phyloP scores from a whole-genome alignment of 1,140 invertebrate genomes.

The Pectinophora gossypiella region DNA sequence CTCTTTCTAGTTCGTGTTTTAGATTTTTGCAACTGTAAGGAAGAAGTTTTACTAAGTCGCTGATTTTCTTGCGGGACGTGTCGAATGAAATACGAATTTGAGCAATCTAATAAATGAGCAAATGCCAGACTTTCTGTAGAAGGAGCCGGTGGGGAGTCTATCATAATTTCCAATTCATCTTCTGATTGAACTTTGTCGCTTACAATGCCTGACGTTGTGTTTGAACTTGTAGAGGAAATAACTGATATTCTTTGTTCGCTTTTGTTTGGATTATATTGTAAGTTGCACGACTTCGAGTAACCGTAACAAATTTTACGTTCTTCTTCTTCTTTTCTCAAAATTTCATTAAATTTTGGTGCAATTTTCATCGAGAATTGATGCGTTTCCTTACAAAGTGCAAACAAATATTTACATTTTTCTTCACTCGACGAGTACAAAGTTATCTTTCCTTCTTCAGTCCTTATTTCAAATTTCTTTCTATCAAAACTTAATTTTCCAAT shows the following conservation, averaged over 20 bases:
- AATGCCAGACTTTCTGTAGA: conserved; percentile 85
- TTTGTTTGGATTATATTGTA: conserved; percentile 78
- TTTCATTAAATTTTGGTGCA: conserved; percentile 87
- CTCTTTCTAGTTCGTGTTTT: conserved; percentile 43
- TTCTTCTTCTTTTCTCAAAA: conserved; percentile 86
- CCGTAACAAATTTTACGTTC: conserved; percentile 78
- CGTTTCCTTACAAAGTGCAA: conserved; percentile 91
- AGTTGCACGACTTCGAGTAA: conserved; percentile 79
- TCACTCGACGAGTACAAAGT: conserved; percentile 93
- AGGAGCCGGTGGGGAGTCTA: conserved; percentile 83
- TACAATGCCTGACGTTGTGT: conserved; percentile 96
- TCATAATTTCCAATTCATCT: conserved; percentile 92
- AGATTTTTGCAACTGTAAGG: conserved; percentile 51
- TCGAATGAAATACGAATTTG: conserved; percentile 57
- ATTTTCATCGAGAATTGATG: conserved; percentile 97
- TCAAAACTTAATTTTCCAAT: conserved; percentile 96
- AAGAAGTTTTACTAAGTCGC: conserved; percentile 43
- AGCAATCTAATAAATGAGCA: conserved; percentile 80
- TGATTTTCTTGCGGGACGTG: conserved; percentile 44
- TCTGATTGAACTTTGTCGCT: conserved; percentile 95
- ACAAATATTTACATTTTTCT: conserved; percentile 92
- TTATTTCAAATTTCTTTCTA: conserved; percentile 97
- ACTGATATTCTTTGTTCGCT: conserved; percentile 92
- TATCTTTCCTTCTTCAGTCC: conserved; percentile 90
- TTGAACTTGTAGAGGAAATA: conserved; percentile 93